phyloP scores from a whole-genome alignment of 2,797 vertebrate species.

The Luscinia luscinia region DNA sequence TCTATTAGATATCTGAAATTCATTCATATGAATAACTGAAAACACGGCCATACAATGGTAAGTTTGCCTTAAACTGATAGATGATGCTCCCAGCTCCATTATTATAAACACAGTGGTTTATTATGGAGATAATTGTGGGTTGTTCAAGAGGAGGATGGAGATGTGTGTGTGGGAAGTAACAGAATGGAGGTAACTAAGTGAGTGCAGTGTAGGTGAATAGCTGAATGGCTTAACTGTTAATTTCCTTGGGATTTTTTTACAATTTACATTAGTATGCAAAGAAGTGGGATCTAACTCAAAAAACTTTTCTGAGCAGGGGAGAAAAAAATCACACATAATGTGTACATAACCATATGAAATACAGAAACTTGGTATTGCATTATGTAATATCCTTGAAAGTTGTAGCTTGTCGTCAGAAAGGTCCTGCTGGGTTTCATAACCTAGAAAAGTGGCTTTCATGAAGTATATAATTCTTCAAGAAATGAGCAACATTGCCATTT shows the following conservation, averaged over 20 bases:
- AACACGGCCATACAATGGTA: background rate
- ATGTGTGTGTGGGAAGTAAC: constrained; percentile 44
- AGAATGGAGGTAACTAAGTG: constrained; percentile 38
- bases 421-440: constrained; percentile 62
- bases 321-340: background rate
- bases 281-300: constrained; percentile 24
- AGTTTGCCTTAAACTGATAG: constrained; percentile 38
- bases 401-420: constrained; percentile 72
- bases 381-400: constrained; percentile 73
- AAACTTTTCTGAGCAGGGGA: background rate
- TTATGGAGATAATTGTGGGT: constrained; percentile 59
- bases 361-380: constrained; percentile 54
- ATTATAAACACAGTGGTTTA: constrained; percentile 48
- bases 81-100: constrained; percentile 33
- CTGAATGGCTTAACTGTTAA: constrained; percentile 51
- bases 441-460: constrained; percentile 65
- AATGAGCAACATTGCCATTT: constrained; percentile 67
- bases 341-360: constrained; percentile 35
- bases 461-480: constrained; percentile 65
- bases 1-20: constrained; percentile 16
- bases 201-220: constrained; percentile 41
- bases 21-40: constrained; percentile 34
- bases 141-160: constrained; percentile 51
- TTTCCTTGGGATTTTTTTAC: constrained; percentile 5
- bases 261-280: constrained; percentile 34